Evolutionary conservation across 2,888 invertebrate species (phyloP), one percentile per base, ranked within the genome.

Genomic region (Eupithecia centaureata): DNA sequence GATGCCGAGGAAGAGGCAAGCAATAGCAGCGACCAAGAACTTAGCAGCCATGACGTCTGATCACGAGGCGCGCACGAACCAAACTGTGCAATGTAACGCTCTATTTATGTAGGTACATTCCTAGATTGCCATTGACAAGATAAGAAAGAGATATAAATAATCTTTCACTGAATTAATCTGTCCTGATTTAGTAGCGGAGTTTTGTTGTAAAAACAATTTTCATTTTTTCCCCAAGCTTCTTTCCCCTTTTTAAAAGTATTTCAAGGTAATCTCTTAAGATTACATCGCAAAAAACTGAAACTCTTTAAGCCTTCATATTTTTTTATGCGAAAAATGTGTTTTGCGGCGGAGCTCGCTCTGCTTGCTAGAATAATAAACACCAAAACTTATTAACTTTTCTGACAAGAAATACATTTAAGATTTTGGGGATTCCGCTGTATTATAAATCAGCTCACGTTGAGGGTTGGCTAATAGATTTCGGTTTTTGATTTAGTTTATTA

Each of bases 261-360:
- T 86, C 82, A 85, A 84, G 82, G 87, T 90, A 90, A 92, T 91
- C 89, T 88, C 82, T 84, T 83, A 83, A 88, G 88, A 90, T 89
- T 88, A 87, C 86, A 86, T 83, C 80, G 80, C 77, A 83, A 85
- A 88, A 88, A 89, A 85, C 82, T 82, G 81, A 80, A 90, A 88
- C 84, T 87, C 84, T 86, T 89, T 86, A 86, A 90, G 86, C 83
- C 82, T 81, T 82, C 82, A 85, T 86, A 86, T 87, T 90, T 90
- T 86, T 88, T 89, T 88, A 85, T 83, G 85, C 82, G 83, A 82
- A 85, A 87, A 89, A 86, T 86, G 83, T 86, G 83, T 86, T 86
- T 85, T 86, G 82, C 76, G 79, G 77, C 76, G 76, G 75, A 76
- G 75, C 74, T 75, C 76, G 61, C 73, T 78, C 75, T 74, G 69